These are phyloP conservation scores for Brienomyrus brachyistius DNA, from an alignment of 2,113 vertebrate genomes.

Conservation along the genomic window DNA sequence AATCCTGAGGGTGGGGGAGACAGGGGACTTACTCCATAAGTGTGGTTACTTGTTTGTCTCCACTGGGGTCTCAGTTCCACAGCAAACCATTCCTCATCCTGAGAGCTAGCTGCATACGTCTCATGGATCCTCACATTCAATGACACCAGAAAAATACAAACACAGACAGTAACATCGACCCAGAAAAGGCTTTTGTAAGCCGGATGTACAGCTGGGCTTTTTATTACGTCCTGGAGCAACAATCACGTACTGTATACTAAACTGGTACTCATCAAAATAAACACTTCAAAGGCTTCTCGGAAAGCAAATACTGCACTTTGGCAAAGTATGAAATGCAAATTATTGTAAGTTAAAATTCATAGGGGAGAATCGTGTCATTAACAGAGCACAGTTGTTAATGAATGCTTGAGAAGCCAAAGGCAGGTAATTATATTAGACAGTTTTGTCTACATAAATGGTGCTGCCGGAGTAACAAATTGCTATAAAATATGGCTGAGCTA, in stretches of 20 bases:
- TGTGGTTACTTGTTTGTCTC: conserved; percentile 34
- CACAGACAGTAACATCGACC: neutral
- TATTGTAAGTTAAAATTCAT: neutral
- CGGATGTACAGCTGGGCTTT: neutral
- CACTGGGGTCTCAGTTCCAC: conserved; percentile 24
- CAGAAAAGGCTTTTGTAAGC: neutral
- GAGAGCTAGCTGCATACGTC: conserved; percentile 27
- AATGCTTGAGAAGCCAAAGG: neutral
- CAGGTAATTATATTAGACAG: neutral
- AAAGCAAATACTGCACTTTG: neutral
- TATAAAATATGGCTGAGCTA: neutral
- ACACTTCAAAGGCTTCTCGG: conserved; percentile 18
- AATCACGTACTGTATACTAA: neutral
- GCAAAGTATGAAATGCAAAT: conserved; percentile 3
- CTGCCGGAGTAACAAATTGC: neutral
- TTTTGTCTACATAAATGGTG: neutral
- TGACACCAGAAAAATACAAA: neutral
- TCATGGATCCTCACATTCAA: neutral
- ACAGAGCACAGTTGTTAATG: neutral
- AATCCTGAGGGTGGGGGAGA: neutral
- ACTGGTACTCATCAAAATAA: conserved; percentile 32
- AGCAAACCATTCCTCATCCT: conserved; percentile 32
- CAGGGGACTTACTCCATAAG: conserved; percentile 14
- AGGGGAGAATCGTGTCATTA: neutral
- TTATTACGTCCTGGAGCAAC: neutral